Evolutionary conservation across 35 echinoderm and acorn worm genomes (phyloP).

Genomic region (Heliocidaris erythrogramma): DNA sequence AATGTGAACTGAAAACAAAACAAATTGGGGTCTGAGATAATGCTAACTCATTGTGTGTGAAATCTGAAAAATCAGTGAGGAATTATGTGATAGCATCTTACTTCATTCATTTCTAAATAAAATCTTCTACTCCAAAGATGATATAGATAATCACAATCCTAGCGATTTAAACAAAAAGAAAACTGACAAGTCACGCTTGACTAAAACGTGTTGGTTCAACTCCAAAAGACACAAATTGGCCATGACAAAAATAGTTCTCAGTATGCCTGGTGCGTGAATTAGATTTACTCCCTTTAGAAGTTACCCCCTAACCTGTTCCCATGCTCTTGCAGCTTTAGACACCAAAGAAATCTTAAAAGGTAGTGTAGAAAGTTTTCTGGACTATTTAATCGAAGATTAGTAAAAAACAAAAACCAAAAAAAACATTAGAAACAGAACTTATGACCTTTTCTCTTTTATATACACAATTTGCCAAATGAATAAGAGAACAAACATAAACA

Average conservation of each 20-base stretch:
- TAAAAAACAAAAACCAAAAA: too few species aligned
- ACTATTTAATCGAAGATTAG: too few species aligned
- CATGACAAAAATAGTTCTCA: neutral
- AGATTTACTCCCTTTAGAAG: neutral
- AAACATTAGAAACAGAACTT: too few species aligned
- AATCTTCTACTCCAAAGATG: neutral
- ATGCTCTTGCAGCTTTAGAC: neutral
- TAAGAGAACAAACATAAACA: too few species aligned
- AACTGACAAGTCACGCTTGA: neutral
- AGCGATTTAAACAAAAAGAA: neutral
- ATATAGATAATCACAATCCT: neutral
- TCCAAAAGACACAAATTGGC: neutral
- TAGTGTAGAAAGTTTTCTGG: neutral
- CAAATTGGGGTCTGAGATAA: too few species aligned
- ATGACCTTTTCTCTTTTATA: too few species aligned
- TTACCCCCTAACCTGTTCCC: neutral
- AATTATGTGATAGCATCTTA: neutral
- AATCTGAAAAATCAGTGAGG: neutral
- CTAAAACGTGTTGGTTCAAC: neutral
- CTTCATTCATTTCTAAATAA: neutral
- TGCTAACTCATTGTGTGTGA: neutral
- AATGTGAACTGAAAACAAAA: too few species aligned
- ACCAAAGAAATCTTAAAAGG: neutral
- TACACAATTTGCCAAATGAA: too few species aligned
- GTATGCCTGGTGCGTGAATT: neutral